Conservation (phyloP, 2,113 vertebrate genomes). For the Danionella cerebrum region DNA sequence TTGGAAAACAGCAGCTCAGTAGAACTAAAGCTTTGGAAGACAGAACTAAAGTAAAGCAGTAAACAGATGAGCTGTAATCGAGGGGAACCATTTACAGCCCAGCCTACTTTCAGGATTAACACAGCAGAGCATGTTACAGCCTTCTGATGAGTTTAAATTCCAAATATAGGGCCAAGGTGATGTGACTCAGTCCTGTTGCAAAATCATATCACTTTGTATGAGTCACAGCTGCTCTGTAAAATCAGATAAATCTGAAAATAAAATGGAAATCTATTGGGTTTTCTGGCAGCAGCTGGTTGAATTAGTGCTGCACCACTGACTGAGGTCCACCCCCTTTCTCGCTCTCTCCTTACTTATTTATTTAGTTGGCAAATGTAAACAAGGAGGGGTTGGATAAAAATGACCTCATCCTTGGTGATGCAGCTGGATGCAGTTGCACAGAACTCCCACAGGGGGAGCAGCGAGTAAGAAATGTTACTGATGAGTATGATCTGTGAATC, state of each 20-base stretch:
- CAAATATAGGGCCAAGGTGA: not conserved
- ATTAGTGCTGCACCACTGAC: slow-evolving; percentile 34
- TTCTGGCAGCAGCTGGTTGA: not conserved
- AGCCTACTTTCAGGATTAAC: no score
- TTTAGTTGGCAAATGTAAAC: not conserved
- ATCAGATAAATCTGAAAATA: not conserved
- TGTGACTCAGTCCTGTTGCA: not conserved
- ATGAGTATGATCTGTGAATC: no score
- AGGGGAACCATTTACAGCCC: no score
- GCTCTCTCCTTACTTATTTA: no score
- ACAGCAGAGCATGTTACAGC: no score
- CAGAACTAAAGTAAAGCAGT: no score
- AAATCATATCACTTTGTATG: not conserved
- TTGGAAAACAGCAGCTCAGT: no score
- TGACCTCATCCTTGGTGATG: slow-evolving; percentile 30
- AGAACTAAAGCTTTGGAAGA: no score
- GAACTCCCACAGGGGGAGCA: slow-evolving; percentile 27
- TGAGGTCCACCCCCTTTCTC: not conserved
- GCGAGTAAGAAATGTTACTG: not conserved
- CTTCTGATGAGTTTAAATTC: not conserved
- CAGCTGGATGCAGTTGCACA: not conserved
- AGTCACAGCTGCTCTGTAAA: not conserved
- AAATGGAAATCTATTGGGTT: not conserved
- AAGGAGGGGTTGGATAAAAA: not conserved
- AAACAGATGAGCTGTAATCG: no score